Evolutionary conservation across 2,113 vertebrate species (phyloP).

Genomic region (Porphyrio hochstetteri): DNA sequence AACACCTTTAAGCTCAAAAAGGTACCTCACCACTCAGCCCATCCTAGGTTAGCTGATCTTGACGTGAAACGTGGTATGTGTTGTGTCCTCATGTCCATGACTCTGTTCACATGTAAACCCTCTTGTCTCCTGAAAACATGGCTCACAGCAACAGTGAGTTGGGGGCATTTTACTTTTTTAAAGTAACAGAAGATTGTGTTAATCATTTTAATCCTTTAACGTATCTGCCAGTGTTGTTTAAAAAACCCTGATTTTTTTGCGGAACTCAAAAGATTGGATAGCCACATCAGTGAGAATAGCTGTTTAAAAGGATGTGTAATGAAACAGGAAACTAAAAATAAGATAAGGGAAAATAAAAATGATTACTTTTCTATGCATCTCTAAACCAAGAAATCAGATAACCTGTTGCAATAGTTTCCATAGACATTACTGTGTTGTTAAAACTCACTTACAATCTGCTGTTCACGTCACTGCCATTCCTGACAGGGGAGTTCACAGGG

Average conservation of each 20-base stretch:
- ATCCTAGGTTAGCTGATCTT: background rate
- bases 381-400: background rate
- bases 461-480: background rate
- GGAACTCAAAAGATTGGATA: background rate
- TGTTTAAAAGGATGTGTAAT: background rate
- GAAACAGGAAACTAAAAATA: background rate
- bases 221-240: background rate
- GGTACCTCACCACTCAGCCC: background rate
- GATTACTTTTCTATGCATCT: background rate
- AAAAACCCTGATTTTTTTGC: background rate
- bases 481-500: background rate
- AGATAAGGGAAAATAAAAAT: background rate
- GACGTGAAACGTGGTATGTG: background rate
- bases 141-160: background rate
- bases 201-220: background rate
- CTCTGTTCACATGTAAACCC: background rate
- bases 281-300: background rate
- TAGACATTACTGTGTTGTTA: background rate
- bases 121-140: background rate
- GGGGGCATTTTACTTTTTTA: background rate
- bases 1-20: no score
- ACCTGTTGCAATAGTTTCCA: background rate
- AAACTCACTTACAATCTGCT: background rate
- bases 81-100: background rate
- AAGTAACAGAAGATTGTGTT: background rate